Evolutionary conservation across 2,113 vertebrate species (phyloP).

Genomic region (Microcebus ravelobensis): DNA sequence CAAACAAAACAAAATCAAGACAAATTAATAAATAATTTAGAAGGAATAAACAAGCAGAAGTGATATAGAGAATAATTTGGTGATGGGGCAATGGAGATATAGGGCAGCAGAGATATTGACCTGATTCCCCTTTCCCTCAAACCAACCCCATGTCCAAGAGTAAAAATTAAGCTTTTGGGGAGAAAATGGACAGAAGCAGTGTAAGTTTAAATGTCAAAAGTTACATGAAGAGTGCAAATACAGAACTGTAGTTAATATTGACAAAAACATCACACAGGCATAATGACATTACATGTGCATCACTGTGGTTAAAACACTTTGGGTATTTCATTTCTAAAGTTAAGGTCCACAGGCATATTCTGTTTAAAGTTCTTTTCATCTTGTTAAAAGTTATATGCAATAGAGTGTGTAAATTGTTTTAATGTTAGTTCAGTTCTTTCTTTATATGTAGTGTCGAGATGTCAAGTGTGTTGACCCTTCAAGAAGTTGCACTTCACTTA

Average conservation of each 20-base stretch:
- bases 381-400: neutral
- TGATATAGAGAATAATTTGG: neutral
- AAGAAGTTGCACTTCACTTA: conserved; percentile 51
- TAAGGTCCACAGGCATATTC: neutral
- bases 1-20: neutral
- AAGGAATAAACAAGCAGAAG: neutral
- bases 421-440: conserved; percentile 39
- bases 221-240: neutral
- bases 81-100: neutral
- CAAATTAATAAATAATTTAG: neutral
- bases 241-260: conserved; percentile 29
- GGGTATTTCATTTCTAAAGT: conserved; percentile 44
- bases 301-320: neutral
- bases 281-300: neutral
- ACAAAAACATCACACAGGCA: neutral
- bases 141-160: neutral
- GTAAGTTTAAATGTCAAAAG: neutral
- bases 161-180: neutral
- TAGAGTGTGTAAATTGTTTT: neutral
- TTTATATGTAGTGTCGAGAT: conserved; percentile 33
- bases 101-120: neutral
- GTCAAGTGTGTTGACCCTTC: conserved; percentile 52
- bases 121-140: neutral
- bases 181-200: neutral
- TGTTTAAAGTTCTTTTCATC: neutral